Evolutionary conservation across 1,140 invertebrate species (phyloP).

Genomic region (Platyscapa corneri): DNA sequence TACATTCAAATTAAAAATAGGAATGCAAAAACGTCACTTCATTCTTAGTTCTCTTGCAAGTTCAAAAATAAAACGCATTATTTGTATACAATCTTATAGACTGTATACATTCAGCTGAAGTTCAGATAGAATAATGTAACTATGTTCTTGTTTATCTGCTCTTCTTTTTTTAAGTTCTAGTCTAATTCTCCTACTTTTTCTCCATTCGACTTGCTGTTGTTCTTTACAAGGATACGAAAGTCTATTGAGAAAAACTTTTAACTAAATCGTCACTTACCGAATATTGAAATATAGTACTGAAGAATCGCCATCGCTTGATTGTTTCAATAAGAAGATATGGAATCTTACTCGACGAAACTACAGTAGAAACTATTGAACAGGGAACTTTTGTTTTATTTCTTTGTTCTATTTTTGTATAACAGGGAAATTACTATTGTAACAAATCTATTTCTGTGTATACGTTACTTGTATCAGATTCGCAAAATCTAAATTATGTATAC

Average conservation of each 20-base stretch:
- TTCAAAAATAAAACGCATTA: background rate
- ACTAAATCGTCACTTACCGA: background rate
- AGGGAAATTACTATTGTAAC: too few species aligned
- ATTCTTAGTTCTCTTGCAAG: background rate
- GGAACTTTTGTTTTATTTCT: background rate
- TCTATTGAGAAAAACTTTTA: conserved; percentile 25
- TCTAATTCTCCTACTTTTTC: background rate
- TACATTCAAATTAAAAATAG: background rate
- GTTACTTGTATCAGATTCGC: too few species aligned
- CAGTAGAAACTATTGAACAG: conserved; percentile 22
- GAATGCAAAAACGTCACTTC: background rate
- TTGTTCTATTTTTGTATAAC: background rate
- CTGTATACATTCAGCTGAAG: background rate
- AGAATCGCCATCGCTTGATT: conserved; percentile 6
- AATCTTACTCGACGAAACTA: background rate
- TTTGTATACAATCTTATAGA: background rate
- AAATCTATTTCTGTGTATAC: too few species aligned
- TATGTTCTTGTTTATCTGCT: background rate
- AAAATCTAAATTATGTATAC: too few species aligned
- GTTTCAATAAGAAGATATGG: conserved; percentile 27
- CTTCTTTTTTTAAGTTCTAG: background rate
- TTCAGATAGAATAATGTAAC: background rate
- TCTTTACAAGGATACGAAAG: background rate
- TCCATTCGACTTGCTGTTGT: background rate
- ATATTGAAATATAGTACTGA: conserved; percentile 23